phyloP scores from a whole-genome alignment of 1,140 invertebrate genomes.

The Kradibia gibbosae region DNA sequence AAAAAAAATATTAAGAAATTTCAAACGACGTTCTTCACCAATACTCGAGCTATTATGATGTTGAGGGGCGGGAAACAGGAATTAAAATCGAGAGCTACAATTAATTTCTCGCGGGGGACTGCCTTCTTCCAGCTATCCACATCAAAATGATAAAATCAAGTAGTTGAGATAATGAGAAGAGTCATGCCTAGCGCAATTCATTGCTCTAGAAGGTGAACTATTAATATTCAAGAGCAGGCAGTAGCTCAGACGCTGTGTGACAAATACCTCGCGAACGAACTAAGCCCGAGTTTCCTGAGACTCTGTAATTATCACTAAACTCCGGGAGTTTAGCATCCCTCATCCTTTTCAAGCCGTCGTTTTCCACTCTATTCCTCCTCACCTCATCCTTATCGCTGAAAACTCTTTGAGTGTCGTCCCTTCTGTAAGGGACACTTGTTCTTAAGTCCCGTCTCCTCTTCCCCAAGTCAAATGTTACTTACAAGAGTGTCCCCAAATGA shows the following conservation, averaged over 20 bases:
- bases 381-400: neutral
- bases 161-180: slow-evolving; percentile 66
- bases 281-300: slow-evolving; percentile 52
- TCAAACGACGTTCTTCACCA: too few species aligned
- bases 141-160: slow-evolving; percentile 67
- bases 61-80: neutral
- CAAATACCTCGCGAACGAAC: slow-evolving; percentile 65
- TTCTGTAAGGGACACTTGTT: slow-evolving; percentile 10
- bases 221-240: slow-evolving; percentile 68
- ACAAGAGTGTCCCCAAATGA: slow-evolving; percentile 1
- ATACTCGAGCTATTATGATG: neutral
- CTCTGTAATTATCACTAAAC: slow-evolving; percentile 73
- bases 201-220: slow-evolving; percentile 61
- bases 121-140: slow-evolving; percentile 15
- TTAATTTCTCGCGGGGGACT: slow-evolving; percentile 35
- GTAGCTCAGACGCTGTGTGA: slow-evolving; percentile 65
- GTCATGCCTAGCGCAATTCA: slow-evolving; percentile 66
- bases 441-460: neutral
- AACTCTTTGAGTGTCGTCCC: neutral
- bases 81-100: slow-evolving; percentile 38
- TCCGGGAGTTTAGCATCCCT: slow-evolving; percentile 47
- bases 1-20: too few species aligned
- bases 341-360: neutral
- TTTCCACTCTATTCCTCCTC: neutral
- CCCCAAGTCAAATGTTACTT: neutral